Base-by-base conservation (phyloP, 2,113 vertebrate species). In the Formicarius rufipectus region DNA sequence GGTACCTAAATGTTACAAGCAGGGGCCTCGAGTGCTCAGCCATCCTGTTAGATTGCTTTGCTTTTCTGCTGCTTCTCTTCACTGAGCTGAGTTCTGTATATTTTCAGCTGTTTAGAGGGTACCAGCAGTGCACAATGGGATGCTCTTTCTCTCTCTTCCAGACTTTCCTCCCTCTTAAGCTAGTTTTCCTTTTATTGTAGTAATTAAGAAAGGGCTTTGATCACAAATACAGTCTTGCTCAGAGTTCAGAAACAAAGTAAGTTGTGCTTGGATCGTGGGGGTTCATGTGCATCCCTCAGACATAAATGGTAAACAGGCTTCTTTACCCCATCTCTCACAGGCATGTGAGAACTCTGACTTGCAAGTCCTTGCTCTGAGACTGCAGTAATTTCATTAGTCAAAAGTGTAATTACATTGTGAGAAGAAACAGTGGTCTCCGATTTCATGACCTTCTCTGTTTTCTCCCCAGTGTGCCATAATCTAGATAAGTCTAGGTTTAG, bases 341-440 rank as follows among this genome's bases (percentile, higher is more conserved):
- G 58, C 58, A 8, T 58, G 71, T 66, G 79, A 83, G 90, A 93
- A 74, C 81, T 92, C 85, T 89, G 91, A 73, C 84, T 91, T 86
- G 80, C 68, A 80, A 94, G 87, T 77, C 91, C 87, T 93, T 91
- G 63, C 87, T 73, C 74, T 69, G 84, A 92, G 90, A 87, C 90
- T 96, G 77, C 74, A 89, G 69, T 95, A 69, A 97, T 95, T 96
- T 95, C 78, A 87, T 96, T 96, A 96, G 71, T 47, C 84, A 87
- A 87, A 96, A 92, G 67, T 92, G 84, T 96, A 96, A 96, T 96
- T 97, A 95, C 91, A 84, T 96, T 96, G 93, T 90, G 87, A 96
- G 83, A 76, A 93, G 74, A 92, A 78, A 64, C 85, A 92, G 74
- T 88, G 84, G 71, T 59, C 95, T 95, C 73, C 6, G 11, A 93